Conservation (phyloP, 2,888 invertebrate species). For the Phymatocera aterrima region DNA sequence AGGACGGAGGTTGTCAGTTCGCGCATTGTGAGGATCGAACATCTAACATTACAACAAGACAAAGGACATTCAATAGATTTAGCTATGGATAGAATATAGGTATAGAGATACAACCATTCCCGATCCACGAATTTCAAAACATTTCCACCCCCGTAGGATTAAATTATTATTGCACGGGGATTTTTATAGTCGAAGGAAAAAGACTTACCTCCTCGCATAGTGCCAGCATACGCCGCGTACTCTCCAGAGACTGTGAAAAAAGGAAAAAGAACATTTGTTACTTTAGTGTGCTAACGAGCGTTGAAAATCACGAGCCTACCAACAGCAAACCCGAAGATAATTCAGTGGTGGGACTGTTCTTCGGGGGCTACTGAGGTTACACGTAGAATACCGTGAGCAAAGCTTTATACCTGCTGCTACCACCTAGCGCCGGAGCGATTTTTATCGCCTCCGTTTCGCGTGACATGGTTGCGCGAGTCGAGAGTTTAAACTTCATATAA, state of each 20-base stretch:
- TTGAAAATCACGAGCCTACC: background rate
- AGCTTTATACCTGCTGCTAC: no score
- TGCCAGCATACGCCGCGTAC: constrained; percentile 93
- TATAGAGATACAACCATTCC: constrained; percentile 3
- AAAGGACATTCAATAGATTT: background rate
- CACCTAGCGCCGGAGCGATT: no score
- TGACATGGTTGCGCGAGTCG: background rate
- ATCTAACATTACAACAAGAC: constrained; percentile 6
- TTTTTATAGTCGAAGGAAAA: background rate
- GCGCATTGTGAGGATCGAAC: background rate
- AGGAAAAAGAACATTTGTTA: constrained; percentile 49
- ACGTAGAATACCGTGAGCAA: background rate
- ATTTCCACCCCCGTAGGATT: background rate
- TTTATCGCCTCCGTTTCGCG: constrained; percentile 28
- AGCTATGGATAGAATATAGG: background rate
- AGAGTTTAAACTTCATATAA: background rate
- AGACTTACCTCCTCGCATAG: constrained; percentile 93
- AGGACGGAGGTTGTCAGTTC: background rate
- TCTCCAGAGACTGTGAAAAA: constrained; percentile 90
- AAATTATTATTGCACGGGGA: background rate
- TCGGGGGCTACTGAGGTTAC: background rate
- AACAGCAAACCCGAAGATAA: background rate
- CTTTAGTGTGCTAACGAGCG: background rate
- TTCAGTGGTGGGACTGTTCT: background rate
- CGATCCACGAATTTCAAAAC: background rate